phyloP scores from a whole-genome alignment of 2,888 invertebrate genomes.

The Chalcis sispes region DNA sequence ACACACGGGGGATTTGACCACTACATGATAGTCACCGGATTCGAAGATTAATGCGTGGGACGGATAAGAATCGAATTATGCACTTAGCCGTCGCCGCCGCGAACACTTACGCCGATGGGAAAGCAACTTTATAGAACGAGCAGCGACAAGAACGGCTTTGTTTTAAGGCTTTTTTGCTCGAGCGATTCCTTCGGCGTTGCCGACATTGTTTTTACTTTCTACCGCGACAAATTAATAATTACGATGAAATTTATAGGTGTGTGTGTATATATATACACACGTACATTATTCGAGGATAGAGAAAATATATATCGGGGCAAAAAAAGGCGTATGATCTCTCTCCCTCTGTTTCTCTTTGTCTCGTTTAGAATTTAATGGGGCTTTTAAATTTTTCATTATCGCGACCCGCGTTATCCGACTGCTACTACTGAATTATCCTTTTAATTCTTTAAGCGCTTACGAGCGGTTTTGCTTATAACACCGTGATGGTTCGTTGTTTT shows the following conservation, averaged over 20 bases:
- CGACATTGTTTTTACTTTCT: conserved; percentile 6
- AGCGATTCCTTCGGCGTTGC: not conserved
- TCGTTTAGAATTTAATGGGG: conserved; percentile 26
- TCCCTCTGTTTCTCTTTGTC: no score
- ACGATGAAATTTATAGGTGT: no score
- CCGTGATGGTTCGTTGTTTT: not conserved
- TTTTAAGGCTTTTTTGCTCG: no score
- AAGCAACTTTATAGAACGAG: no score
- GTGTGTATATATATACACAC: no score
- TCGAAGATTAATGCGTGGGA: conserved; percentile 48
- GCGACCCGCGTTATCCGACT: not conserved
- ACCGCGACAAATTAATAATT: conserved; percentile 50
- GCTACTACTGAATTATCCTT: conserved; percentile 40
- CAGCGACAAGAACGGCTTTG: no score
- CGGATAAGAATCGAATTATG: conserved; percentile 57
- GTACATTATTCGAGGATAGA: no score
- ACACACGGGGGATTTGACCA: no score
- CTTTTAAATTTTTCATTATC: conserved; percentile 50
- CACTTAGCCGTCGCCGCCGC: conserved; percentile 40
- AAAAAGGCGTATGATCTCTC: no score
- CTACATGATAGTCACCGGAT: no score
- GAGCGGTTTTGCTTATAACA: not conserved
- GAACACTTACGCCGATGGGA: conserved; percentile 11
- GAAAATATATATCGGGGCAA: no score
- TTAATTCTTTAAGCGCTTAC: conserved; percentile 41